A percentile compares a stretch with the other conserved stretches of the same genome.
phyloP scores from a whole-genome alignment of 2,113 vertebrate species.

The Nerophis lumbriciformis region DNA sequence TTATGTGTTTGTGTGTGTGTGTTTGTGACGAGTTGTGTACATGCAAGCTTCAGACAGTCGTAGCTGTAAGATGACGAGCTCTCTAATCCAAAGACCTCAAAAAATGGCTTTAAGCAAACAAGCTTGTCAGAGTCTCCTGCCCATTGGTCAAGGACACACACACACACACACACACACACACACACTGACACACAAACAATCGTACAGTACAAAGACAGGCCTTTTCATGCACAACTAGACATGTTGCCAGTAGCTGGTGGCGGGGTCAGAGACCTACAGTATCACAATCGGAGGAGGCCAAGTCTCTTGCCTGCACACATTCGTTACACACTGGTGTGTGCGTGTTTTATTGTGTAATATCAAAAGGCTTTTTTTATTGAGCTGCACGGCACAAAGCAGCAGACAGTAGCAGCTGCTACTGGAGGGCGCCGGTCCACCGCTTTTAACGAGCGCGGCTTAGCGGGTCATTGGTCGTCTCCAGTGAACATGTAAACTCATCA shows the following conservation, averaged over 20 bases:
- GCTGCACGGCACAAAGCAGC: constrained; percentile 1
- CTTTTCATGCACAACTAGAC: constrained; percentile 40
- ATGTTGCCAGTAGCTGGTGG: constrained; percentile 49
- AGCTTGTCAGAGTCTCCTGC: constrained; percentile 59
- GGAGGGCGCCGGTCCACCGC: constrained; percentile 47
- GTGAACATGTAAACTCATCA: constrained; percentile 53
- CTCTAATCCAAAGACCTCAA: constrained; percentile 53
- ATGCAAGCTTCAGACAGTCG: constrained; percentile 21
- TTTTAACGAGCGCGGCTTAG: constrained; percentile 60
- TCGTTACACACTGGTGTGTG: constrained; percentile 19
- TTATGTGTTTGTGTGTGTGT: background rate
- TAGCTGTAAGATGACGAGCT: constrained; percentile 57
- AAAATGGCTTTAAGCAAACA: constrained; percentile 48
- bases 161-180: constrained; percentile 22
- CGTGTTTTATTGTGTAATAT: constrained; percentile 22
- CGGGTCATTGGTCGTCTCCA: constrained; percentile 56
- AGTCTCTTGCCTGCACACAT: constrained; percentile 32
- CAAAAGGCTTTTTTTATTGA: background rate
- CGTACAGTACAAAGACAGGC: constrained; percentile 24
- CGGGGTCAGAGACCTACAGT: constrained; percentile 40
- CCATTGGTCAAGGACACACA: constrained; percentile 54
- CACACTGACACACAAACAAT: constrained; percentile 10
- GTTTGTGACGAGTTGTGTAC: background rate
- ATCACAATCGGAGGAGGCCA: constrained; percentile 35
- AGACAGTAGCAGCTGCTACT: constrained; percentile 46